Conservation (phyloP, 2,113 vertebrate genomes). For the Stegostoma tigrinum region DNA sequence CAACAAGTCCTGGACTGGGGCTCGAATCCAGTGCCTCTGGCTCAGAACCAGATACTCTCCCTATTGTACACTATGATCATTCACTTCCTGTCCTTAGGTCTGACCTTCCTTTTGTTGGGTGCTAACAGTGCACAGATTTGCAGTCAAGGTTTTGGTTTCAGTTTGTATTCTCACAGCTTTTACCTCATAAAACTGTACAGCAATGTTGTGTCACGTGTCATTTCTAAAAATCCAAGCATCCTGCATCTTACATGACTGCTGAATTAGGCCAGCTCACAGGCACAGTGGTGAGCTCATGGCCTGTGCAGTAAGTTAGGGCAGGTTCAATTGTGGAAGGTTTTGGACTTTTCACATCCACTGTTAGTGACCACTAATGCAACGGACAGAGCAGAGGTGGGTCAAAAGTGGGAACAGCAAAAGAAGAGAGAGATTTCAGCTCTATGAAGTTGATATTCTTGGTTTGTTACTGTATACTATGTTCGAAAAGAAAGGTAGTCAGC, state of each 20-base stretch:
- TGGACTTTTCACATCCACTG: background rate
- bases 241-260: background rate
- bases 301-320: background rate
- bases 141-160: background rate
- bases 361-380: too few species aligned
- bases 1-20: too few species aligned
- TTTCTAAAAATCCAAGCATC: background rate
- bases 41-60: too few species aligned
- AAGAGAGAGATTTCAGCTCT: background rate
- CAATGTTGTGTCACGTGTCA: background rate
- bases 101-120: background rate
- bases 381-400: background rate
- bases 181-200: background rate
- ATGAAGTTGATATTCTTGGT: background rate
- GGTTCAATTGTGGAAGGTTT: background rate
- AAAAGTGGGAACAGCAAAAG: too few species aligned
- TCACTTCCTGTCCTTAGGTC: too few species aligned
- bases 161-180: background rate
- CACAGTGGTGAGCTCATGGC: background rate
- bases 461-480: too few species aligned
- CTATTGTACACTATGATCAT: too few species aligned
- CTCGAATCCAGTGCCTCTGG: too few species aligned
- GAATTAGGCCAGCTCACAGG: too few species aligned
- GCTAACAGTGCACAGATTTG: background rate
- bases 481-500: too few species aligned